Conservation (phyloP, 2,113 vertebrate genomes). For the Strigops habroptila region DNA sequence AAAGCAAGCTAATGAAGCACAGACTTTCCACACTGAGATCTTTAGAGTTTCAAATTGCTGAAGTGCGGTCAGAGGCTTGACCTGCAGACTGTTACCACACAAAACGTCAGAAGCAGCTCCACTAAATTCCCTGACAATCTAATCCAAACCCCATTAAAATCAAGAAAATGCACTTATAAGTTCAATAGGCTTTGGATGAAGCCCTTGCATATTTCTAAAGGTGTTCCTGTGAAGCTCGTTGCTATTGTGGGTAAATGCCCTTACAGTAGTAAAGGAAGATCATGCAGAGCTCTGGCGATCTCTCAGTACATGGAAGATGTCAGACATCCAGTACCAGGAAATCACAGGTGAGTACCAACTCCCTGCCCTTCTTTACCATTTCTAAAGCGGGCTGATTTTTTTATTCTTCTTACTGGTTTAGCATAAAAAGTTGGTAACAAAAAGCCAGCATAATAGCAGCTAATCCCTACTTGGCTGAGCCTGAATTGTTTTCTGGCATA, state of each 20-base stretch:
- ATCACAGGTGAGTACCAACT: not conserved
- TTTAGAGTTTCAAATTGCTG: not conserved
- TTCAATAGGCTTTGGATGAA: not conserved
- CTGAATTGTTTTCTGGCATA: conserved; percentile 5
- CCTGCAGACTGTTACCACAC: not conserved
- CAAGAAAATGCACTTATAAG: not conserved
- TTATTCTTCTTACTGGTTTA: not conserved
- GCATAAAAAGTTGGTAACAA: not conserved
- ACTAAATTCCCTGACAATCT: not conserved
- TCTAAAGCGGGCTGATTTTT: not conserved
- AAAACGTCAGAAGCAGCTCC: not conserved
- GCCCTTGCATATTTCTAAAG: not conserved
- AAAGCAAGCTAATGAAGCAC: conserved; percentile 6
- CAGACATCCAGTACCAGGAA: not conserved
- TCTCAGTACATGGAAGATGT: not conserved
- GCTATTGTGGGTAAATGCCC: not conserved
- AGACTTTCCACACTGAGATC: conserved; percentile 4
- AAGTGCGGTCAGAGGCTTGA: not conserved
- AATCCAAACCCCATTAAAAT: not conserved
- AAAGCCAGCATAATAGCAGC: not conserved
- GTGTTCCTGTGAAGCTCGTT: not conserved
- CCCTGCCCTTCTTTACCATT: not conserved
- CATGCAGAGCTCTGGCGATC: not conserved
- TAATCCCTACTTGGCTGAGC: not conserved
- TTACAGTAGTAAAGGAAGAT: not conserved